A percentile compares a stretch with the other conserved stretches of the same genome.
Evolutionary conservation across 2,888 invertebrate genomes (phyloP).

Genomic region (Carterocephalus palaemon): DNA sequence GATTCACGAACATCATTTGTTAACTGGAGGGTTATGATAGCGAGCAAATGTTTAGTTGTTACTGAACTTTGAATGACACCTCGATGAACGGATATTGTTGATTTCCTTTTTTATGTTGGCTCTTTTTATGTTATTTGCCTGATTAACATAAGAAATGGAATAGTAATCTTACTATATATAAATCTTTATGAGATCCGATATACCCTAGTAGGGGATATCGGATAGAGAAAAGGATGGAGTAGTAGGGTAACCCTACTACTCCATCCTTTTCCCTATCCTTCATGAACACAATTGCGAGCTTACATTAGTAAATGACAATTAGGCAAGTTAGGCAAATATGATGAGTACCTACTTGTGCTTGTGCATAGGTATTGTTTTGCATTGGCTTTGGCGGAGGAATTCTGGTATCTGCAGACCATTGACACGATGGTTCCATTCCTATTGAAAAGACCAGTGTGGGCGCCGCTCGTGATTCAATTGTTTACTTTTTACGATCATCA

Average conservation of each 20-base stretch:
- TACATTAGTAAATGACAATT: too few species aligned
- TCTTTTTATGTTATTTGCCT: too few species aligned
- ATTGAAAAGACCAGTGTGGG: conserved; percentile 35
- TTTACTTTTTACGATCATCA: conserved; percentile 57
- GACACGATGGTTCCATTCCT: conserved; percentile 17
- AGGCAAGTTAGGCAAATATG: too few species aligned
- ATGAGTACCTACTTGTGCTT: too few species aligned
- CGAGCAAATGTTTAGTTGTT: conserved; percentile 12
- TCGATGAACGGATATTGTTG: not conserved
- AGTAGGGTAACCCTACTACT: too few species aligned
- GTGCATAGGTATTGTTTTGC: conserved; percentile 11
- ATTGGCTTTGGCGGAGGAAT: not conserved
- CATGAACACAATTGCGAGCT: too few species aligned
- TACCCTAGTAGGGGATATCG: too few species aligned
- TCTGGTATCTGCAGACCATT: conserved; percentile 15
- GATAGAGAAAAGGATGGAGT: too few species aligned
- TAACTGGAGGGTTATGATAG: conserved; percentile 20
- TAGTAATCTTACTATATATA: too few species aligned
- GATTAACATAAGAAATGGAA: too few species aligned
- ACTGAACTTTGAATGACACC: conserved; percentile 8
- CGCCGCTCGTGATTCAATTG: conserved; percentile 51
- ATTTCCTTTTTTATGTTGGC: not conserved
- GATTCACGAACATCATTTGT: conserved; percentile 23
- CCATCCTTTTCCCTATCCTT: too few species aligned
- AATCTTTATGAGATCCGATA: too few species aligned